Evolutionary conservation across 2,113 vertebrate genomes (phyloP), one percentile per base, ranked within the genome.

Genomic region (Pelvicachromis taeniatus): DNA sequence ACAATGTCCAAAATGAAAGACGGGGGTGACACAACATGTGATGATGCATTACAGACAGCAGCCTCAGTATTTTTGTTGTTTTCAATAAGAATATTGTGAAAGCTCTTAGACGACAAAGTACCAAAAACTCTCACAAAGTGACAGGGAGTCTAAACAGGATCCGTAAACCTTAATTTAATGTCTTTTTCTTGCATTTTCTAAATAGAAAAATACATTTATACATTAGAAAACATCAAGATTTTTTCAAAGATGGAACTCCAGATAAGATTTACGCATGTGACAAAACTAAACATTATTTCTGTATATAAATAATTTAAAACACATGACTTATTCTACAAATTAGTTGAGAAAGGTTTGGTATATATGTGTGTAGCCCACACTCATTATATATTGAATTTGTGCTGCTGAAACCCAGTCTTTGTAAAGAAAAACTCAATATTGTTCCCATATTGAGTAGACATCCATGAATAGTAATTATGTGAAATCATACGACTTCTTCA

Each of bases 401-500:
- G 53, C 42, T 14, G 31, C 4, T 35, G 5, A 63, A 78, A 78
- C 50, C 8, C 5, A 10, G 40, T 79, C 31, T 81, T 80, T 83
- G 16, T 45, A 29, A 79, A 86, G 50, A 54, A 77, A 84, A 85
- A 21, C 14, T 38, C 8, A 54, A 65, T 38, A 54, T 92, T 82
- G 26, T 52, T 77, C 38, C 31, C 55, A 13, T 80, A 82, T 87
- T 89, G 80, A 85, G 84, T 52, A 81, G 59, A 86, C 86, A 77
- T 79, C 54, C 59, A 80, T 78, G 81, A 80, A 82, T 65, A 54
- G 84, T 87, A 90, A 90, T 91, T 92, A 86, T 83, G 61, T 90
- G 82, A 91, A 91, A 89, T 87, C 84, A 78, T 82, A 52, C 35
- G 82, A 85, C 53, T 81, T 89, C 88, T 75, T 85, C 17, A 29